Evolutionary conservation across 2,888 invertebrate genomes (phyloP).

Genomic region (Andrena camellia): DNA sequence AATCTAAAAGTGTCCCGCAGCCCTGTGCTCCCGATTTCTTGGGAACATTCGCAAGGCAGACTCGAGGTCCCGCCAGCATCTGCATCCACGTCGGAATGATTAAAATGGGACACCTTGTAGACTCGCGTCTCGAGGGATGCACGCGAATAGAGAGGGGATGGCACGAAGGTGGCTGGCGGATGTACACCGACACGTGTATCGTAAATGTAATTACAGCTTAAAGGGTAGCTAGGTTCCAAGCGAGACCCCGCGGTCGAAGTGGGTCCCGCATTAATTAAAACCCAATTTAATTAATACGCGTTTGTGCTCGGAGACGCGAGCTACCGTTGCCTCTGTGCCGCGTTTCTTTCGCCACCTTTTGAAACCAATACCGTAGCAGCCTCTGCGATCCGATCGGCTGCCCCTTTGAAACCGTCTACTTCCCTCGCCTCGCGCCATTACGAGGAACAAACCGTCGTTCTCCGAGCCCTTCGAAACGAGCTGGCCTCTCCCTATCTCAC

Average conservation of each 20-base stretch:
- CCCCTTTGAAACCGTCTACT: conserved; percentile 8
- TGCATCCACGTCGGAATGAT: not conserved
- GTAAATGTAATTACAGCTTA: conserved; percentile 74
- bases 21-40: too few relatives aligned
- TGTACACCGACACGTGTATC: conserved; percentile 68
- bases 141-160: conserved; percentile 30
- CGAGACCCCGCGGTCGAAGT: conserved; percentile 70
- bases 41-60: too few relatives aligned
- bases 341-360: conserved; percentile 22
- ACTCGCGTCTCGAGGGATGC: not conserved
- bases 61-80: not conserved
- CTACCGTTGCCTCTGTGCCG: not conserved
- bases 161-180: conserved; percentile 49
- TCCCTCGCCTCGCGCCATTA: not conserved
- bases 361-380: not conserved
- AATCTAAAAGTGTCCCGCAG: too few relatives aligned
- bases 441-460: not conserved
- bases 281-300: conserved; percentile 70
- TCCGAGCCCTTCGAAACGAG: conserved; percentile 9
- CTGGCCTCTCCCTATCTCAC: not conserved
- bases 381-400: not conserved
- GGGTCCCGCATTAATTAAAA: conserved; percentile 69
- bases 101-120: not conserved
- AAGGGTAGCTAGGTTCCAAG: conserved; percentile 67
- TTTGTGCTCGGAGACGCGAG: conserved; percentile 35